Base-by-base conservation (phyloP, 1,140 invertebrate genomes). In the Kradibia gibbosae region DNA sequence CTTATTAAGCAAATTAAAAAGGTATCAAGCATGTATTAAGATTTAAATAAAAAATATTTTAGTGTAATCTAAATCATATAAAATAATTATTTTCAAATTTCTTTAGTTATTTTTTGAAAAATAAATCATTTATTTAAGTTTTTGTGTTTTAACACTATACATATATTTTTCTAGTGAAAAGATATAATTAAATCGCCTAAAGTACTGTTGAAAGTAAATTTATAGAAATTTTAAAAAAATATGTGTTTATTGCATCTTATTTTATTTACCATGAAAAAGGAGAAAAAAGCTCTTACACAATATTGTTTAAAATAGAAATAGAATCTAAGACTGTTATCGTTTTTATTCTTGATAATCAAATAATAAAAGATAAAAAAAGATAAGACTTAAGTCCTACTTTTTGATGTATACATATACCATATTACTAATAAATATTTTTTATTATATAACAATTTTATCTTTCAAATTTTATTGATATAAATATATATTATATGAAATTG, bases 301-400 rank as follows among this genome's bases (percentile, higher is more conserved):
- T 65, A 36, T 65, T 65, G 11, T 36, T 65, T 25, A 57, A 57
- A 57, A 57, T 4, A 25, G n/a, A 65, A 36, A 36, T 36, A 36
- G 17, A 65, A 65, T 36, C 17, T 8, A 65, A 36, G 25, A 36
- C 60, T 31, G 57, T 76, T 55, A 55, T 76, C 28, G 25, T 15
- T 60, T 76, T 60, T 17, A 65, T 65, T 25, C 36, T 65, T 65
- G 62, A 65, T 65, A 65, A 65, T 65, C 31, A 36, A 36, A 36
- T 20, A 65, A 65, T 65, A 65, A 65, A 20, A 36, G 62, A 65
- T 65, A 65, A 65, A 65, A 65, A 65, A 65, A 65, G 62, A 65
- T 65, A 65, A 65, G 13, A 65, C 36, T 36, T 8, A 28, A 62
- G 62, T 36, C 36, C 62, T 65, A 31, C 13, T 65, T 36, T 34